Evolutionary conservation across 2,888 invertebrate species (phyloP).

Genomic region (Desoria tigrina): DNA sequence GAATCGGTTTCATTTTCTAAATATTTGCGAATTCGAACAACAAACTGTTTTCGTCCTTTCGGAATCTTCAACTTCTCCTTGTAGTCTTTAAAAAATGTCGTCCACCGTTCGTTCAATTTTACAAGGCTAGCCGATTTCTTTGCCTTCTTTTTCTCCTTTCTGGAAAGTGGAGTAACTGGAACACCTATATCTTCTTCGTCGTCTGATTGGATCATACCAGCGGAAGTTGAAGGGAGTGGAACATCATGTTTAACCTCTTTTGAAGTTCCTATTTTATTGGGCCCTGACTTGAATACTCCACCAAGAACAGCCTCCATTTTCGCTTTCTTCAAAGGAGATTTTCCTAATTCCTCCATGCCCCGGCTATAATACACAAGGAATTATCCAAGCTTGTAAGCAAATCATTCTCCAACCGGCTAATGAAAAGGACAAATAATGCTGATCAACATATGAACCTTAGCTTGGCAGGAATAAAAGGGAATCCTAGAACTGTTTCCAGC

Average conservation of each 20-base stretch:
- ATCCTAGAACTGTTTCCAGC: slow-evolving; percentile 38
- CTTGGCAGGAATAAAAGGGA: slow-evolving; percentile 33
- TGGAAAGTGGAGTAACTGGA: slow-evolving; percentile 7
- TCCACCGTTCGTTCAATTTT: slow-evolving; percentile 34
- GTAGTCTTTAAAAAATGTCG: slow-evolving; percentile 40
- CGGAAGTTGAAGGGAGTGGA: slow-evolving; percentile 27
- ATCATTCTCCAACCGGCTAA: no score
- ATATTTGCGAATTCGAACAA: slow-evolving; percentile 37
- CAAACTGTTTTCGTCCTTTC: slow-evolving; percentile 41
- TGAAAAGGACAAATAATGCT: no score
- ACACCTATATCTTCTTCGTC: slow-evolving; percentile 38
- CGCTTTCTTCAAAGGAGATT: slow-evolving; percentile 9
- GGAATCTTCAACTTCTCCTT: slow-evolving; percentile 29
- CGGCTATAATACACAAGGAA: not conserved
- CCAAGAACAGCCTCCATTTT: slow-evolving; percentile 34
- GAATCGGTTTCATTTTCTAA: slow-evolving; percentile 29
- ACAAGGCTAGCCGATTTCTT: not conserved
- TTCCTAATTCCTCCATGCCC: slow-evolving; percentile 18
- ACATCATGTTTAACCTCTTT: slow-evolving; percentile 11
- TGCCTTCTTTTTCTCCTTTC: slow-evolving; percentile 13
- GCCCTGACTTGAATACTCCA: slow-evolving; percentile 25
- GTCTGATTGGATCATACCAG: slow-evolving; percentile 14
- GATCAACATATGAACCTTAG: slow-evolving; percentile 10
- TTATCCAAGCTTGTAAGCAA: no score
- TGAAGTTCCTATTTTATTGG: slow-evolving; percentile 12